Percentiles rank a stretch among this genome's conserved stretches.
Evolutionary conservation across 2,797 vertebrate species (phyloP).

Genomic region (Xiphorhynchus erythropygius): DNA sequence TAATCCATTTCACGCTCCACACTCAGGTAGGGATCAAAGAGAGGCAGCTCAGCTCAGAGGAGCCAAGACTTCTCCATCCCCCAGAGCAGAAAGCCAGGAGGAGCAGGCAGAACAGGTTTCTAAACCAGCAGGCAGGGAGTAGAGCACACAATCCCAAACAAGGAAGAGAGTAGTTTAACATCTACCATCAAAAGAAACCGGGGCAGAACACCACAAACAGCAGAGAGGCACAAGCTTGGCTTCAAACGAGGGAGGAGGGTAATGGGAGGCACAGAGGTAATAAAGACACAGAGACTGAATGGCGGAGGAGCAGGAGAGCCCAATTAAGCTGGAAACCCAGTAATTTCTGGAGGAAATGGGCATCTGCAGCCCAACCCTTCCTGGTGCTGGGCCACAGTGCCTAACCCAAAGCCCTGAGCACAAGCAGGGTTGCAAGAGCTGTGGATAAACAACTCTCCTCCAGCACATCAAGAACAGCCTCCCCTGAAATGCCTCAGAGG

Average conservation of each 20-base stretch:
- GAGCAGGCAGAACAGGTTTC: constrained; percentile 41
- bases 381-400: background rate
- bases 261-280: background rate
- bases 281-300: background rate
- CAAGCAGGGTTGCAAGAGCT: background rate
- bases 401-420: background rate
- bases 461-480: background rate
- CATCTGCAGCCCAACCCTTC: background rate
- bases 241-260: background rate
- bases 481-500: background rate
- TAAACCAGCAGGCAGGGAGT: background rate
- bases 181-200: background rate
- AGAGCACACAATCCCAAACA: background rate
- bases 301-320: background rate
- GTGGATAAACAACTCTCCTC: background rate
- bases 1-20: background rate
- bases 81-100: background rate
- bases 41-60: background rate
- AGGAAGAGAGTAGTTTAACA: background rate
- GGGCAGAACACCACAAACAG: background rate
- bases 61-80: background rate
- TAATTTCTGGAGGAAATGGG: background rate
- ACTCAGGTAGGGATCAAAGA: background rate
- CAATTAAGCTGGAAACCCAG: background rate
- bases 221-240: background rate